Evolutionary conservation across 2,113 vertebrate species (phyloP).

Genomic region (Pygoscelis adeliae): DNA sequence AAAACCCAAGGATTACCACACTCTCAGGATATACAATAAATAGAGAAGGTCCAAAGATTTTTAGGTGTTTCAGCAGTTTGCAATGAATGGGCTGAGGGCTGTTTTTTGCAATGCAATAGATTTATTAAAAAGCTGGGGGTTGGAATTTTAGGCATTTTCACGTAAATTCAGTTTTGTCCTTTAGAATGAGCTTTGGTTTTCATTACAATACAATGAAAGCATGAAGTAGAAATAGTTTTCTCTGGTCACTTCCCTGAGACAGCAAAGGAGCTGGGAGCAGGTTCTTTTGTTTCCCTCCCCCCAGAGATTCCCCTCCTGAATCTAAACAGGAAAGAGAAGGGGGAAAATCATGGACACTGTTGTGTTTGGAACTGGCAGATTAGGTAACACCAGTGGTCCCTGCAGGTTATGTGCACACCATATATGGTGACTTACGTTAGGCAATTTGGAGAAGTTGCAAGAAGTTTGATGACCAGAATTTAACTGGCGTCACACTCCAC

Average conservation of each 20-base stretch:
- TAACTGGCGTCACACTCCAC: background rate
- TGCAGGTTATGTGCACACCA: background rate
- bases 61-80: background rate
- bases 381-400: background rate
- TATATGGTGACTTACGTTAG: fast-evolving
- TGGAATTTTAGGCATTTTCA: background rate
- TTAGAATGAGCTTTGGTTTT: background rate
- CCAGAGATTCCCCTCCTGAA: background rate
- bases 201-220: background rate
- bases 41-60: background rate
- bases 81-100: background rate
- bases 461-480: background rate
- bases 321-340: background rate
- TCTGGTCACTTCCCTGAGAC: background rate
- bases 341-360: background rate
- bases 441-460: background rate
- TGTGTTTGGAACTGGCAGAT: background rate
- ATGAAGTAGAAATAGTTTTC: background rate
- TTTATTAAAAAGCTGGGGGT: background rate
- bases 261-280: background rate
- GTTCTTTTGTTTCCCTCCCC: background rate
- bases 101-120: background rate
- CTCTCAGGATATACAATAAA: background rate
- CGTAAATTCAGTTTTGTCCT: background rate
- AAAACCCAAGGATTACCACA: background rate